These are phyloP conservation scores for Geophilus truncorum DNA, from an alignment of 2,888 invertebrate genomes.

Conservation along the genomic window DNA sequence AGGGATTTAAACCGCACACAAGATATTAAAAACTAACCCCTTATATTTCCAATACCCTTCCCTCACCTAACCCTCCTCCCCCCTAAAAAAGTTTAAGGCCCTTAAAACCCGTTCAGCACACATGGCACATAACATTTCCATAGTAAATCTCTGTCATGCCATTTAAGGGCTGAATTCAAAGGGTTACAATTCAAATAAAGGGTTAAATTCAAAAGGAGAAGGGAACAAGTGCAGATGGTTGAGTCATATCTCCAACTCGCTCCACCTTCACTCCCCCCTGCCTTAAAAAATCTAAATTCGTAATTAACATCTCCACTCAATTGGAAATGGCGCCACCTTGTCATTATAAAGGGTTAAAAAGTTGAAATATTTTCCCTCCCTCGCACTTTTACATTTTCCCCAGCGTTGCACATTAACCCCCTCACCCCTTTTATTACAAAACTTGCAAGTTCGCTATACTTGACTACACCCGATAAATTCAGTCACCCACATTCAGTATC, in stretches of 20 bases:
- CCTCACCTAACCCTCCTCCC: too few species aligned
- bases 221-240: conserved; percentile 15
- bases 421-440: conserved; percentile 4
- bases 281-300: not conserved
- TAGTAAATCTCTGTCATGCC: conserved; percentile 8
- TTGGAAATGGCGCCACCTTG: conserved; percentile 4
- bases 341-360: not conserved
- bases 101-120: not conserved
- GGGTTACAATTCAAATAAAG: conserved; percentile 17
- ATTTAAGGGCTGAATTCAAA: conserved; percentile 1
- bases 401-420: not conserved
- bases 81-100: not conserved
- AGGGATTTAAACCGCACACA: too few species aligned
- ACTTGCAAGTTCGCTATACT: not conserved
- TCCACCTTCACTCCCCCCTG: not conserved
- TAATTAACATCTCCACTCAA: not conserved
- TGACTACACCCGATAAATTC: not conserved
- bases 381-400: not conserved
- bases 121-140: conserved; percentile 16
- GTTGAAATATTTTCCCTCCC: not conserved
- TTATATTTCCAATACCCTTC: not conserved
- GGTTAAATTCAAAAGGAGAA: conserved; percentile 7
- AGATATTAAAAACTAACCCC: not conserved
- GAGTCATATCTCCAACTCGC: not conserved
- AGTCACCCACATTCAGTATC: not conserved